Conservation (phyloP, 1,140 invertebrate genomes). For the Microplitis demolitor region DNA sequence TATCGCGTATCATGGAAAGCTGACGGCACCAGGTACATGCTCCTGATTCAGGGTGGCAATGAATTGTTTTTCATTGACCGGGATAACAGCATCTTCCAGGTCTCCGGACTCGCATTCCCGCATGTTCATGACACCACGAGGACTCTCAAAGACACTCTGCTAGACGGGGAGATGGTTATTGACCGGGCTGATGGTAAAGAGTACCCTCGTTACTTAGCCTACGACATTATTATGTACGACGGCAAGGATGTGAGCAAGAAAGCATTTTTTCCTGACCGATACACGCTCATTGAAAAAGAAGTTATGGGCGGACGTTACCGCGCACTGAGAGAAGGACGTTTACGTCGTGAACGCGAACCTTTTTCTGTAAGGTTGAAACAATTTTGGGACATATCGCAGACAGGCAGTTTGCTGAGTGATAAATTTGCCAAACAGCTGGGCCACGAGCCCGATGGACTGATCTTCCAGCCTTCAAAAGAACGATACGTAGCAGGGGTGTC, state of each 20-base stretch:
- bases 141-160: conserved; percentile 81
- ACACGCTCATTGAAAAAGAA: conserved; percentile 77
- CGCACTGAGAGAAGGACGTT: conserved; percentile 76
- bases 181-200: conserved; percentile 70
- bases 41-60: conserved; percentile 86
- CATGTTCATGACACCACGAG: conserved; percentile 72
- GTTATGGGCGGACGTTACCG: conserved; percentile 68
- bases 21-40: conserved; percentile 97
- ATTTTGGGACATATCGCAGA: conserved; percentile 83
- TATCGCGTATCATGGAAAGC: conserved; percentile 99
- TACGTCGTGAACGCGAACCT: conserved; percentile 81
- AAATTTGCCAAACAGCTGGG: conserved; percentile 84
- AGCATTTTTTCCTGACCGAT: conserved; percentile 76
- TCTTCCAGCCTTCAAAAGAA: conserved; percentile 93
- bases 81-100: conserved; percentile 93
- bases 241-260: conserved; percentile 78
- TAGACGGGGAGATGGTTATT: conserved; percentile 98
- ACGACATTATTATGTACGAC: conserved; percentile 91
- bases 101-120: conserved; percentile 80
- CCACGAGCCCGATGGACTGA: conserved; percentile 97
- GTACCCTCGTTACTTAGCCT: conserved; percentile 90
- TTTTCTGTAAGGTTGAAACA: conserved; percentile 86
- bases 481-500: conserved; percentile 84
- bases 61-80: conserved; percentile 94
- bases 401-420: conserved; percentile 75